phyloP scores from a whole-genome alignment of 2,797 vertebrate genomes.

The Cyprinodon diabolis region DNA sequence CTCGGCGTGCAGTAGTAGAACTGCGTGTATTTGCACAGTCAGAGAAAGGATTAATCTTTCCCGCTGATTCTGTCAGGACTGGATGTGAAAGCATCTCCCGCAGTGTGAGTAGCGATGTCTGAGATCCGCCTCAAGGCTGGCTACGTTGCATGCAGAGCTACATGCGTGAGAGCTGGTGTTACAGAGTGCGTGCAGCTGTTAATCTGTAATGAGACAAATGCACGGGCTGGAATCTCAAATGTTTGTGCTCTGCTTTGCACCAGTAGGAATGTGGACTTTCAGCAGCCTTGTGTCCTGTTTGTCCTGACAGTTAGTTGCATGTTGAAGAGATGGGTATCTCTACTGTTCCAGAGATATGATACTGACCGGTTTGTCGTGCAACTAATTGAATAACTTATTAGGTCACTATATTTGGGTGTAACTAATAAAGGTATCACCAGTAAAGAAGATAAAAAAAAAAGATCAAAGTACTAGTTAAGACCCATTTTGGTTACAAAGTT shows the following conservation, averaged over 20 bases:
- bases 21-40: constrained; percentile 9
- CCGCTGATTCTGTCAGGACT: constrained; percentile 14
- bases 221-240: constrained; percentile 28
- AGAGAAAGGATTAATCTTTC: constrained; percentile 17
- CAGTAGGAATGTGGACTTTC: constrained; percentile 31
- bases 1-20: constrained; percentile 22
- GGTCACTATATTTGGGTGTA: not conserved
- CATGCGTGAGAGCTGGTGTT: constrained; percentile 8
- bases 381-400: not conserved
- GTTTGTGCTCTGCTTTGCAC: constrained; percentile 28
- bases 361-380: constrained; percentile 12
- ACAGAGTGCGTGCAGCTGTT: constrained; percentile 7
- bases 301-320: constrained; percentile 48
- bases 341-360: constrained; percentile 18
- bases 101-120: constrained; percentile 35
- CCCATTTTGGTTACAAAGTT: not conserved
- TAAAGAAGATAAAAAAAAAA: not conserved
- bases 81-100: constrained; percentile 16
- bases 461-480: not conserved
- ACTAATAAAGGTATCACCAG: not conserved
- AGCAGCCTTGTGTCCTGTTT: constrained; percentile 39
- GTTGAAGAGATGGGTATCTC: constrained; percentile 2
- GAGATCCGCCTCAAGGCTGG: constrained; percentile 32
- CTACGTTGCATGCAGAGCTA: constrained; percentile 5
- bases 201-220: constrained; percentile 49